Evolutionary conservation across 2,888 invertebrate genomes (phyloP).

Genomic region (Metallyticus violacea): DNA sequence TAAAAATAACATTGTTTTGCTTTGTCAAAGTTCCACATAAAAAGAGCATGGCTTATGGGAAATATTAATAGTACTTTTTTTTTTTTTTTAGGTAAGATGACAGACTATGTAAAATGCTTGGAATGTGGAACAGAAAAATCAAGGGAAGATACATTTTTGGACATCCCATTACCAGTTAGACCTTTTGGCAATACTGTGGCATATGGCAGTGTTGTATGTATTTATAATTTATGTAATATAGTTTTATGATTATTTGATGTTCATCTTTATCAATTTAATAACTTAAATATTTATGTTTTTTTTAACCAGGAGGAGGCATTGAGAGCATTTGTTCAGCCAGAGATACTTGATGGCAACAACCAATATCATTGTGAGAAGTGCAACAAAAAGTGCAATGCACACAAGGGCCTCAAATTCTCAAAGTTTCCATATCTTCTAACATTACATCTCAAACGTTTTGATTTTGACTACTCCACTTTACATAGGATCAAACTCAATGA

Average conservation of each 20-base stretch:
- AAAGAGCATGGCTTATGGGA: no score
- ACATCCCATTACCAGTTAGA: constrained; percentile 80
- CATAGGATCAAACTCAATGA: constrained; percentile 85
- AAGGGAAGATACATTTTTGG: constrained; percentile 77
- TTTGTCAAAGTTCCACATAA: no score
- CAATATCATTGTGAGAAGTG: constrained; percentile 87
- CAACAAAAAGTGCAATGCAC: constrained; percentile 81
- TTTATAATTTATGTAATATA: not conserved
- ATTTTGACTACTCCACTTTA: constrained; percentile 81
- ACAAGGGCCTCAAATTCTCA: constrained; percentile 83
- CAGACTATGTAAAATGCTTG: constrained; percentile 85
- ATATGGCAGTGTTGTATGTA: constrained; percentile 70
- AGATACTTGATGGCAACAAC: constrained; percentile 78
- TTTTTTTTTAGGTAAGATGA: constrained; percentile 63
- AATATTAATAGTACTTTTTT: no score
- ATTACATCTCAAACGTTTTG: constrained; percentile 83
- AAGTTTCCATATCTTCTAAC: constrained; percentile 84
- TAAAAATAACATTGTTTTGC: no score
- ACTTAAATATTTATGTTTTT: not conserved
- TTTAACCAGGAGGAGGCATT: constrained; percentile 64
- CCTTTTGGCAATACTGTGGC: constrained; percentile 75
- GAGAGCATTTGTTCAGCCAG: constrained; percentile 78
- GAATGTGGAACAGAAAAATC: constrained; percentile 81
- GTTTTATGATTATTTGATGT: no score
- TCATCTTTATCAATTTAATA: not conserved